Evolutionary conservation across 1,140 invertebrate genomes (phyloP), one percentile per base, ranked within the genome.

Genomic region (Sinella curviseta): DNA sequence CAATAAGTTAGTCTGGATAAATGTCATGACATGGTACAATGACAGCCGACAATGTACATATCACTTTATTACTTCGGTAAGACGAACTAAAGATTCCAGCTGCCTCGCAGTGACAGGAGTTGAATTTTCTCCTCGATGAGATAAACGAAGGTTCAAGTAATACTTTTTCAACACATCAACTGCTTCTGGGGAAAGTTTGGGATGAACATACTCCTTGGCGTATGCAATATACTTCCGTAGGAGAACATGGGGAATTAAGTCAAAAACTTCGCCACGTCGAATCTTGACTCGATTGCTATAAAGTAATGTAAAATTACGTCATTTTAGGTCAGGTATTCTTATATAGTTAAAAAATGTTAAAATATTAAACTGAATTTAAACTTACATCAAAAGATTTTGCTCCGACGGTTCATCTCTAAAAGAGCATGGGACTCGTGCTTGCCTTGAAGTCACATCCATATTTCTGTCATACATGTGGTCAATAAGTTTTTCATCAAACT

Each of bases 161-260:
- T 95, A 97, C 8, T 92, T 86, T 86, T 94, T 91, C 16, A 98
- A 85, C 4, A 92, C 86, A 78, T 88, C 86, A 3, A 91, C 91
- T 24, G 96, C 95, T 73, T 91, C 90, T 26, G 84, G 85, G 70
- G 91, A 92, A 67, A 98, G 87, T 85, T 90, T 91, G 17, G 96
- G 95, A 83, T 93, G 91, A 0, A 97, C 93, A 88, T 96, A 95
- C 86, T 95, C 93, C 76, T 92, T 90, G 0, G 96, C 94, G 88
- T 97, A 98, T 0, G 93, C 93, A 70, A 98, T 93, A 85, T 97
- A 98, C 88, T 97, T 96, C 67, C 94, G 90, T 0, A 98, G 88
- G 36, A 96, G 86, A 65, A 91, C 88, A 39, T 91, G 88, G 8
- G 95, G 93, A 78, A 98, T 89, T 0, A 90, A 86, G 87, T 95